These are phyloP conservation scores for Aphelinus atriplicis DNA, from an alignment of 1,140 invertebrate species.

Conservation along the genomic window DNA sequence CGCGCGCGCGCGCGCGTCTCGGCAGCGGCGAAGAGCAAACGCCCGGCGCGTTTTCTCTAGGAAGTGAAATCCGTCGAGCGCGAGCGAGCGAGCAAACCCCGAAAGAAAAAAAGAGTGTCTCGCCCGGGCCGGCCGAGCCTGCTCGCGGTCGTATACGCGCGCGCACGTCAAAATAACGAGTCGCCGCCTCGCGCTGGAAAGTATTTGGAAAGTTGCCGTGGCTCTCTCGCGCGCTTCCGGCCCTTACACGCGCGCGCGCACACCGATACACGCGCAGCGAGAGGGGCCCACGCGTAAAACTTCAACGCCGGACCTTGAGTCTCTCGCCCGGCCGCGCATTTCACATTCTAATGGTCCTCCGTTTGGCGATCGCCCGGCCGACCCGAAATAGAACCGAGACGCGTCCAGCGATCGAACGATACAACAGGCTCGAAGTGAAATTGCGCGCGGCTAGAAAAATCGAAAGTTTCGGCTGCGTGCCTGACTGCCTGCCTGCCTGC, in stretches of 20 bases:
- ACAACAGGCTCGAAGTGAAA: conserved; percentile 37
- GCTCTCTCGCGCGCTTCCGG: conserved; percentile 43
- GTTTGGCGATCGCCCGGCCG: not conserved
- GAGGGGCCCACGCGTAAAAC: conserved; percentile 10
- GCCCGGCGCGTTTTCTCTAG: conserved; percentile 18
- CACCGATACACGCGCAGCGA: not conserved
- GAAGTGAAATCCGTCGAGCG: conserved; percentile 30
- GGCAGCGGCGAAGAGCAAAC: conserved; percentile 6
- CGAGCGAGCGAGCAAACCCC: not conserved
- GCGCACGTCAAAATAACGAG: not conserved
- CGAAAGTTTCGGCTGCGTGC: too few species aligned
- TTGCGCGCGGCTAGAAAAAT: conserved; percentile 46
- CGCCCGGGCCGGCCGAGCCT: too few species aligned
- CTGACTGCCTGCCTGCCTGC: too few species aligned
- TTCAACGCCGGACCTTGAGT: not conserved
- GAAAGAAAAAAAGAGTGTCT: conserved; percentile 16
- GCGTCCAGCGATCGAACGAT: conserved; percentile 42
- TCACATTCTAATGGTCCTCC: conserved; percentile 52
- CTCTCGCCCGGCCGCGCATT: conserved; percentile 33
- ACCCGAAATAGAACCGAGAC: conserved; percentile 38
- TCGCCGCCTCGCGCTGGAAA: conserved; percentile 36
- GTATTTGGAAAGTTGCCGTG: conserved; percentile 50
- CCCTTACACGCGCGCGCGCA: conserved; percentile 33
- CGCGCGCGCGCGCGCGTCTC: not conserved
- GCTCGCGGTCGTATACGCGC: not conserved